These are phyloP conservation scores for Pyrgus malvae DNA, from an alignment of 2,888 invertebrate genomes.

Conservation along the genomic window DNA sequence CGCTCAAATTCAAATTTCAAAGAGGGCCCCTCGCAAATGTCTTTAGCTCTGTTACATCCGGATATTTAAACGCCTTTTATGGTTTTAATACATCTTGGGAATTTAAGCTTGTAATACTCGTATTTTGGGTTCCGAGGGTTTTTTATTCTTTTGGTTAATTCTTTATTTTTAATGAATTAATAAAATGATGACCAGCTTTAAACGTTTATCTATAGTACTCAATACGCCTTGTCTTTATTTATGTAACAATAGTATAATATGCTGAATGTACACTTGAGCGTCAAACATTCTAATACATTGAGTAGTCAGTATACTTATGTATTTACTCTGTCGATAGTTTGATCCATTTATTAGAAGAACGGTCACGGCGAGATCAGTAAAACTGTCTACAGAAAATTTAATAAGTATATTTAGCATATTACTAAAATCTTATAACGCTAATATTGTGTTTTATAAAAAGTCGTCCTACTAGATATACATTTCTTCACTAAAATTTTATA, in stretches of 20 bases:
- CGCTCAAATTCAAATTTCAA: constrained; percentile 74
- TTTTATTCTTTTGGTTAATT: not conserved
- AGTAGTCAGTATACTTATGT: not conserved
- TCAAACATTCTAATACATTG: constrained; percentile 2
- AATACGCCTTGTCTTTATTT: not conserved
- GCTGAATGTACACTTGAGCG: not conserved
- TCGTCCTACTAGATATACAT: too few relatives aligned
- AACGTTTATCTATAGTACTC: not conserved
- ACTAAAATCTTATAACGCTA: too few relatives aligned
- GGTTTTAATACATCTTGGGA: constrained; percentile 21
- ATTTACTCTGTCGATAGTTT: not conserved
- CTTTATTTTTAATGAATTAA: not conserved
- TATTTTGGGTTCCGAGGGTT: too few relatives aligned
- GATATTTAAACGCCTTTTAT: constrained; percentile 48
- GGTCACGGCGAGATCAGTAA: not conserved
- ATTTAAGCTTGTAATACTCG: not conserved
- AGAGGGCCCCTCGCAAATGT: constrained; percentile 59
- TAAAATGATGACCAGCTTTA: too few relatives aligned
- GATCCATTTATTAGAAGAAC: not conserved
- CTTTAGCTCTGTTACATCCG: constrained; percentile 51
- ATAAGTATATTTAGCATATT: too few relatives aligned
- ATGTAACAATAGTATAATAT: too few relatives aligned
- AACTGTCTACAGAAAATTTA: too few relatives aligned
- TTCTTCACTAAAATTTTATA: too few relatives aligned
- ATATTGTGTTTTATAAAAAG: too few relatives aligned